Evolutionary conservation across 2,113 vertebrate species (phyloP).

Genomic region (Galbula dea): DNA sequence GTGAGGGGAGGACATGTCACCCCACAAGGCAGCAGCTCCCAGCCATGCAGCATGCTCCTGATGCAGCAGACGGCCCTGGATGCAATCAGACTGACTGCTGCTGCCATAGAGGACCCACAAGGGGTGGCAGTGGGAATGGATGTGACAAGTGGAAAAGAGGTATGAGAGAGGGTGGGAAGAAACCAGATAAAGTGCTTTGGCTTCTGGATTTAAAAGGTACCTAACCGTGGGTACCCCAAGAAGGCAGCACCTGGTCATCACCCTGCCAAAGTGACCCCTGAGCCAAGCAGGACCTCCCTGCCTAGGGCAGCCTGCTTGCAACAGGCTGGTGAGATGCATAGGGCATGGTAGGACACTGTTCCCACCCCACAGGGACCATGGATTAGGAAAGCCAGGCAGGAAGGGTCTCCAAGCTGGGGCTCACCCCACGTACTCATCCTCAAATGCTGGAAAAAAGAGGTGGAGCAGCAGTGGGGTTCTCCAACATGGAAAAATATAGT

Average conservation of each 20-base stretch:
- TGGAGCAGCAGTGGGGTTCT: too few relatives aligned
- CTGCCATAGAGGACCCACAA: background rate
- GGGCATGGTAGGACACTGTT: too few relatives aligned
- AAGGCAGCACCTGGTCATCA: background rate
- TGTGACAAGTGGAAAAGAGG: background rate
- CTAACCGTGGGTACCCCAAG: background rate
- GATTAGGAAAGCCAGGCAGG: too few relatives aligned
- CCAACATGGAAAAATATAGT: too few relatives aligned
- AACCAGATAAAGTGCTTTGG: background rate
- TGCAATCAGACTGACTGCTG: background rate
- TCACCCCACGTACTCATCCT: too few relatives aligned
- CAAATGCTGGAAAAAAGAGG: too few relatives aligned
- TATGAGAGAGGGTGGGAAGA: background rate
- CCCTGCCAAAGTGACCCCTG: background rate
- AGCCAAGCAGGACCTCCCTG: background rate
- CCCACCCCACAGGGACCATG: too few relatives aligned
- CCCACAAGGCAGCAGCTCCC: background rate
- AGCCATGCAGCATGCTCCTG: background rate
- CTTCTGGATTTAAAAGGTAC: background rate
- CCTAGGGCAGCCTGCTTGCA: background rate
- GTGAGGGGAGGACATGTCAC: background rate
- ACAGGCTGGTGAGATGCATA: background rate
- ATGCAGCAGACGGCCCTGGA: background rate
- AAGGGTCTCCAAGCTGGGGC: background rate
- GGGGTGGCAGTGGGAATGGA: background rate